These are phyloP conservation scores for Epinephelus cyanopodus DNA, from an alignment of 2,113 vertebrate species.

Conservation along the genomic window DNA sequence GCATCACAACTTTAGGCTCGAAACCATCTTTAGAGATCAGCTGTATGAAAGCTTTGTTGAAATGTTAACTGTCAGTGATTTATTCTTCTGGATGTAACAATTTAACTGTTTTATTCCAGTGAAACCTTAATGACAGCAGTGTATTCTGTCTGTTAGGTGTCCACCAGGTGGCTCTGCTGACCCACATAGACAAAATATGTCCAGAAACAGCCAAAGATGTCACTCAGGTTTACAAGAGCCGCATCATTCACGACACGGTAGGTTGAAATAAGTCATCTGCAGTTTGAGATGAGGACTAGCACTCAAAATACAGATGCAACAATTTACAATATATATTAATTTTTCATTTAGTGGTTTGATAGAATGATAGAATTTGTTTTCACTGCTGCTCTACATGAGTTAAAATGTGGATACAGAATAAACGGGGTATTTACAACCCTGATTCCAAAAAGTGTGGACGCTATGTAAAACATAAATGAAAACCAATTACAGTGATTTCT, in stretches of 20 bases:
- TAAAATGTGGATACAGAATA: too few relatives aligned
- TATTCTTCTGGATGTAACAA: background rate
- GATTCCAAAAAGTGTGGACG: too few relatives aligned
- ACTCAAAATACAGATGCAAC: too few relatives aligned
- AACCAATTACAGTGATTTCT: too few relatives aligned
- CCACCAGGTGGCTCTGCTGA: conserved; percentile 83
- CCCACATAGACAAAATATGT: conserved; percentile 78
- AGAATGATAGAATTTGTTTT: too few relatives aligned
- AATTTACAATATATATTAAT: too few relatives aligned
- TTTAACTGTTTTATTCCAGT: background rate
- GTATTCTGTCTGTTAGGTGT: conserved; percentile 66
- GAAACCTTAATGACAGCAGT: background rate
- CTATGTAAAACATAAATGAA: too few relatives aligned
- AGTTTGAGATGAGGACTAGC: background rate
- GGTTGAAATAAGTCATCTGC: background rate
- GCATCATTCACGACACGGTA: conserved; percentile 58
- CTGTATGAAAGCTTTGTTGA: background rate
- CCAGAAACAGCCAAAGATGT: conserved; percentile 53
- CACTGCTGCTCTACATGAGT: too few relatives aligned
- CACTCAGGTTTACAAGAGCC: conserved; percentile 72
- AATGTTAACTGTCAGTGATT: background rate
- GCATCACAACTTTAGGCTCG: background rate
- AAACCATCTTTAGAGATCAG: background rate
- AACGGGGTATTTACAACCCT: too few relatives aligned
- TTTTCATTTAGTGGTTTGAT: too few relatives aligned